Evolutionary conservation across 2,113 vertebrate genomes (phyloP).

Genomic region (Halcyon senegalensis): DNA sequence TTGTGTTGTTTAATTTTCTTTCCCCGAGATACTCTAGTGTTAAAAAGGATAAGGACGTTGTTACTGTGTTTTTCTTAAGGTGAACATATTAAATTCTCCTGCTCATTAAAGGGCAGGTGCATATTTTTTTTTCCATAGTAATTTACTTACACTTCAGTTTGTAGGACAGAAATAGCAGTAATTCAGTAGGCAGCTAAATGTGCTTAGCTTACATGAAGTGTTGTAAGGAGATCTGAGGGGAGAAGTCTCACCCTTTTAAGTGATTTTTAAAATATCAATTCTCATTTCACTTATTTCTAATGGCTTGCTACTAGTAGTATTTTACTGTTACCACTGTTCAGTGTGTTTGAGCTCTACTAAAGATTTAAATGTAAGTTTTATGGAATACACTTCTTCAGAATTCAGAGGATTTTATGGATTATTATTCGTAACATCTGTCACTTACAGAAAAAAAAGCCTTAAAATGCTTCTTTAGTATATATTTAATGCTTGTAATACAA

Average conservation of each 20-base stretch:
- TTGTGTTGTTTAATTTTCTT: conserved; percentile 61
- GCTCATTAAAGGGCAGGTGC: conserved; percentile 59
- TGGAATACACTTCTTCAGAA: conserved; percentile 65
- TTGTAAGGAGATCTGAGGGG: neutral
- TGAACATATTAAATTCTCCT: conserved; percentile 53
- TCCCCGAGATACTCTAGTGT: conserved; percentile 18
- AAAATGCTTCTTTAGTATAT: conserved; percentile 71
- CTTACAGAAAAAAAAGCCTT: conserved; percentile 69
- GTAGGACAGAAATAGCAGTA: neutral
- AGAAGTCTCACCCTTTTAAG: neutral
- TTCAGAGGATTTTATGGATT: conserved; percentile 71
- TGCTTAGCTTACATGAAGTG: neutral
- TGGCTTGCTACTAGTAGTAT: conserved; percentile 53
- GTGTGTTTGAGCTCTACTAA: conserved; percentile 52
- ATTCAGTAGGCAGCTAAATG: neutral
- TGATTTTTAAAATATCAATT: conserved; percentile 30
- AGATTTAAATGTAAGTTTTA: conserved; percentile 76
- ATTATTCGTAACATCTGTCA: conserved; percentile 80
- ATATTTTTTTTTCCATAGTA: neutral
- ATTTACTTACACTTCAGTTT: conserved; percentile 65
- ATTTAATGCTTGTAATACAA: conserved; percentile 68
- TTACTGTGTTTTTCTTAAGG: conserved; percentile 42
- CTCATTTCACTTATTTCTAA: conserved; percentile 57
- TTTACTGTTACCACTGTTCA: conserved; percentile 58
- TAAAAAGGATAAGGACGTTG: conserved; percentile 25